phyloP scores from a whole-genome alignment of 1,140 invertebrate genomes.

The Drosophila malerkotliana region DNA sequence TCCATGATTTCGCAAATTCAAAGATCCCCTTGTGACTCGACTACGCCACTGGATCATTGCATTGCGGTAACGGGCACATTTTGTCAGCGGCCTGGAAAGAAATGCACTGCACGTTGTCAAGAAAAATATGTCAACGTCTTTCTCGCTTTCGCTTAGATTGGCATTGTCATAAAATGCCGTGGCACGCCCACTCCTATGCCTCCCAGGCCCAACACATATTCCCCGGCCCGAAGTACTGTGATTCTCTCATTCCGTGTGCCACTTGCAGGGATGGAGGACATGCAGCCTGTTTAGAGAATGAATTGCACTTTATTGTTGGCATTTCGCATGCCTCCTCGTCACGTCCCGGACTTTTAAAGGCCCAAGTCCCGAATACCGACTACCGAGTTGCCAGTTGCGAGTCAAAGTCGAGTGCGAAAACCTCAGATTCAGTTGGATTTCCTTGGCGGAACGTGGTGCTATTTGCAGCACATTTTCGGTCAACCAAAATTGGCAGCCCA shows the following conservation, averaged over 20 bases:
- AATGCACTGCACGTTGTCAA: conserved; percentile 64
- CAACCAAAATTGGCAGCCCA: conserved; percentile 34
- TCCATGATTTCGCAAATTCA: neutral
- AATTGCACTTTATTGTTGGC: conserved; percentile 78
- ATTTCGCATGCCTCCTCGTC: conserved; percentile 60
- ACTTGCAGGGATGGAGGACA: conserved; percentile 38
- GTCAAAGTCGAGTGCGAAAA: conserved; percentile 47
- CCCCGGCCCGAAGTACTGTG: conserved; percentile 46
- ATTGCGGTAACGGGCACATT: conserved; percentile 77
- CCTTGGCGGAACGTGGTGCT: conserved; percentile 59
- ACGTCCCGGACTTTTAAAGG: conserved; percentile 58
- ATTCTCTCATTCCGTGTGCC: conserved; percentile 45
- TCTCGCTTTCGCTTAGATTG: conserved; percentile 67
- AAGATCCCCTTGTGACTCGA: conserved; percentile 2
- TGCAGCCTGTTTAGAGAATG: conserved; percentile 69
- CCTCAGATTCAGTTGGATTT: conserved; percentile 67
- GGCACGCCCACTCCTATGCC: conserved; percentile 17
- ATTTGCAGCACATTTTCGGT: conserved; percentile 43
- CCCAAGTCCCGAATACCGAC: conserved; percentile 17
- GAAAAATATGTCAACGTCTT: conserved; percentile 78
- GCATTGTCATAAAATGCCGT: conserved; percentile 77
- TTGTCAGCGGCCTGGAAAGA: conserved; percentile 66
- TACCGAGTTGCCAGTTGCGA: neutral
- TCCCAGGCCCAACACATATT: conserved; percentile 19
- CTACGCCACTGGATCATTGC: conserved; percentile 60